Evolutionary conservation across 23 tunicate genomes (phyloP).

Genomic region (Styela clava): DNA sequence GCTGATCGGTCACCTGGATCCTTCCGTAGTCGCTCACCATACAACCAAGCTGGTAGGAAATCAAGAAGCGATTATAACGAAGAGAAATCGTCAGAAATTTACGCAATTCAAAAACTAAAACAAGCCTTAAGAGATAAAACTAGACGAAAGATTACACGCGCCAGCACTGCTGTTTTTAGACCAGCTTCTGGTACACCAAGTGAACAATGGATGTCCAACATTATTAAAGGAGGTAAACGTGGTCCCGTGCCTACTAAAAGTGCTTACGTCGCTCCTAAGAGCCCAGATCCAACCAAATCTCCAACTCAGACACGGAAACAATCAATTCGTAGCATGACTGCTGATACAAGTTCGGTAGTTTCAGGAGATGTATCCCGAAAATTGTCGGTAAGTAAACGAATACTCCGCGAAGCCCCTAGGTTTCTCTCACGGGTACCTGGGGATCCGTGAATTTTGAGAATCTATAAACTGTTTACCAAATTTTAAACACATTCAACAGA

Average conservation of each 20-base stretch:
- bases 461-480: no score
- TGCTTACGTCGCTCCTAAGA: not conserved
- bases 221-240: slow-evolving; percentile 14
- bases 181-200: slow-evolving; percentile 26
- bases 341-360: slow-evolving; percentile 6
- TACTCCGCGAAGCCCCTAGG: no score
- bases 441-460: no score
- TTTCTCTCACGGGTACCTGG: no score
- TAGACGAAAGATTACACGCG: slow-evolving; percentile 53
- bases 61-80: not conserved
- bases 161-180: slow-evolving; percentile 41
- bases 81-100: slow-evolving; percentile 28
- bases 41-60: not conserved
- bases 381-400: slow-evolving; percentile 21
- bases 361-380: slow-evolving; percentile 10
- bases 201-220: slow-evolving; percentile 31
- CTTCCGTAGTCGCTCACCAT: not conserved
- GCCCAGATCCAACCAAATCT: not conserved
- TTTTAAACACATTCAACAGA: no score
- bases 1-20: not conserved
- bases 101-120: slow-evolving; percentile 51
- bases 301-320: not conserved
- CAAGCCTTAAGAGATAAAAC: slow-evolving; percentile 60
- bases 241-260: not conserved
- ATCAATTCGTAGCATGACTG: slow-evolving; percentile 1